Conservation (phyloP, 1,140 invertebrate species). For the Bombyx mori region DNA sequence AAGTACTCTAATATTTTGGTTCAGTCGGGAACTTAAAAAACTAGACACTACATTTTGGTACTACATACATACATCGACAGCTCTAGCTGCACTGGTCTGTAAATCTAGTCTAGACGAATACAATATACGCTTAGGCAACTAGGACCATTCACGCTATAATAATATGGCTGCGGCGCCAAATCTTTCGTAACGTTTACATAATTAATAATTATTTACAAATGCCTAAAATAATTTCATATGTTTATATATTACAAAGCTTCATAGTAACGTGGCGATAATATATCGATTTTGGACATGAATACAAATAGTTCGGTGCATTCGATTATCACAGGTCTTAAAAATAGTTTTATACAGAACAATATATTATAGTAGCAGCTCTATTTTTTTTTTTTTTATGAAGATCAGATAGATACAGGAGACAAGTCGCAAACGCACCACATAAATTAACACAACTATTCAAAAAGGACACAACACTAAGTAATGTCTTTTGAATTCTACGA, state of each 20-base stretch:
- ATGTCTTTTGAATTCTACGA: too few relatives aligned
- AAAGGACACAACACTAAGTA: too few relatives aligned
- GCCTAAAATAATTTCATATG: neutral
- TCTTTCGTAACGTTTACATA: slow-evolving; percentile 16
- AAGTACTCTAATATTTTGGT: slow-evolving; percentile 53
- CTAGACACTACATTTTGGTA: slow-evolving; percentile 61
- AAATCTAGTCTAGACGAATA: neutral
- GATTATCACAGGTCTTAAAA: slow-evolving; percentile 33
- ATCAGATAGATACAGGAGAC: too few relatives aligned
- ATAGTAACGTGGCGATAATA: neutral
- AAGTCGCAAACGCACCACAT: too few relatives aligned
- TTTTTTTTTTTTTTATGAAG: too few relatives aligned
- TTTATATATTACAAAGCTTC: neutral
- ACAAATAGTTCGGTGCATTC: slow-evolving; percentile 30
- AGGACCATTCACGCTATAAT: slow-evolving; percentile 5
- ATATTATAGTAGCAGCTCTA: too few relatives aligned
- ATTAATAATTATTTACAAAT: neutral
- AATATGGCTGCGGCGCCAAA: slow-evolving; percentile 32
- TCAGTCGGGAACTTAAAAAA: slow-evolving; percentile 68
- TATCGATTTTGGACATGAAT: slow-evolving; percentile 1
- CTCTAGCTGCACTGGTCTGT: slow-evolving; percentile 24
- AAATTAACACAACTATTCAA: too few relatives aligned
- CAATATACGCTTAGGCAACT: too few relatives aligned
- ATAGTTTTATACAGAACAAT: too few relatives aligned
- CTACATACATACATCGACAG: slow-evolving; percentile 26